These are phyloP conservation scores for Lepetodrilus schrolli DNA, from an alignment of 2,888 invertebrate genomes.

Conservation along the genomic window DNA sequence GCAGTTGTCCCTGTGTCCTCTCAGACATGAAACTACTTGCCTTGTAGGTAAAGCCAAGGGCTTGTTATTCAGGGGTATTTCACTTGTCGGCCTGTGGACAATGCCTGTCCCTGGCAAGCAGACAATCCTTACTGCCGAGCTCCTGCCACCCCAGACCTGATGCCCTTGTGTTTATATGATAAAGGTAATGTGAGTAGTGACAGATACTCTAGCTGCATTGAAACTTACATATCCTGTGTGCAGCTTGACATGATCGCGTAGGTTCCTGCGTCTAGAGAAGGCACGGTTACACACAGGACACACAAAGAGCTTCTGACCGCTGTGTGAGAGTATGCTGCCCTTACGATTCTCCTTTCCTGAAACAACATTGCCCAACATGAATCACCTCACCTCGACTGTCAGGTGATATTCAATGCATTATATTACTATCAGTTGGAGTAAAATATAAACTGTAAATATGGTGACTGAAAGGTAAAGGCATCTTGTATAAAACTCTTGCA, in stretches of 20 bases:
- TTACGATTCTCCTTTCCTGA: conserved; percentile 75
- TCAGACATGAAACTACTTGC: too few species aligned
- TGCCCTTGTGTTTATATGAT: too few species aligned
- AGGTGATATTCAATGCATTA: not conserved
- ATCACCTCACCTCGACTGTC: not conserved
- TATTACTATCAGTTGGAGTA: not conserved
- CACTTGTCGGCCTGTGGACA: too few species aligned
- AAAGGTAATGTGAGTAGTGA: too few species aligned
- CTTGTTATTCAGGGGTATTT: too few species aligned
- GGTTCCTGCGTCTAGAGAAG: conserved; percentile 35
- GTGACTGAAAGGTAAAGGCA: too few species aligned
- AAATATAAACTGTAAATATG: not conserved
- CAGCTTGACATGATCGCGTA: conserved; percentile 44
- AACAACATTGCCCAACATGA: conserved; percentile 46
- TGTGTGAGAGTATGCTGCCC: conserved; percentile 75
- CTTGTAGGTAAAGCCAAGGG: too few species aligned
- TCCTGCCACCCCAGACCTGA: too few species aligned
- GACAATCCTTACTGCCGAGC: too few species aligned
- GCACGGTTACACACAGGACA: conserved; percentile 46
- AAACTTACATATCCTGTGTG: conserved; percentile 39
- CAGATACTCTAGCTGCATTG: not conserved
- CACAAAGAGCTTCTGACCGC: conserved; percentile 46
- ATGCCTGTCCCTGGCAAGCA: too few species aligned
- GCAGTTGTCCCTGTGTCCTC: too few species aligned
- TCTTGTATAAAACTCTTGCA: too few species aligned